Conservation (phyloP, 2,888 invertebrate species). For the Acanthosepion lycidas region DNA sequence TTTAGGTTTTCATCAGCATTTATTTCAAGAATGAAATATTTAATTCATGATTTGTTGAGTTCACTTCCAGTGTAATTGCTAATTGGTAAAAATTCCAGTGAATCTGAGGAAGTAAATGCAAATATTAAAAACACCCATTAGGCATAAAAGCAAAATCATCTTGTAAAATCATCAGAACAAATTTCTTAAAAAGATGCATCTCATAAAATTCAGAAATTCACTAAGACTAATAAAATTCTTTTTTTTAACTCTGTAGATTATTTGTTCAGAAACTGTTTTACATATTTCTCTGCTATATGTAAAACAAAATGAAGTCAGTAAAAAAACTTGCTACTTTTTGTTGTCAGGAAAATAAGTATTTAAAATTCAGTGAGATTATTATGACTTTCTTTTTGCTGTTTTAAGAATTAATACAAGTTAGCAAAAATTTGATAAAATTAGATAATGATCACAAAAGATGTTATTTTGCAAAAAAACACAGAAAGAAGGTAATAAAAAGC, state of each 20-base stretch:
- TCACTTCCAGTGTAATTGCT: conserved; percentile 33
- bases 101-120: not conserved
- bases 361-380: not conserved
- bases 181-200: no score
- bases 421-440: not conserved
- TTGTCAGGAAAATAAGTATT: not conserved
- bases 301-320: not conserved
- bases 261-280: not conserved
- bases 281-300: not conserved
- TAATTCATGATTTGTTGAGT: conserved; percentile 33
- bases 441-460: not conserved
- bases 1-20: not conserved
- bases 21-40: not conserved
- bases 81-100: not conserved
- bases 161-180: not conserved
- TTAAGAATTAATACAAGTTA: not conserved
- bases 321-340: not conserved
- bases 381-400: not conserved
- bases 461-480: not conserved
- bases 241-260: not conserved
- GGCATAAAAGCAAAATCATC: not conserved
- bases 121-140: conserved; percentile 4
- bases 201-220: not conserved
- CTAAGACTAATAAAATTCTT: not conserved
- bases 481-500: not conserved